Base-by-base conservation (phyloP, 2,797 vertebrate genomes). In the Echiichthys vipera region DNA sequence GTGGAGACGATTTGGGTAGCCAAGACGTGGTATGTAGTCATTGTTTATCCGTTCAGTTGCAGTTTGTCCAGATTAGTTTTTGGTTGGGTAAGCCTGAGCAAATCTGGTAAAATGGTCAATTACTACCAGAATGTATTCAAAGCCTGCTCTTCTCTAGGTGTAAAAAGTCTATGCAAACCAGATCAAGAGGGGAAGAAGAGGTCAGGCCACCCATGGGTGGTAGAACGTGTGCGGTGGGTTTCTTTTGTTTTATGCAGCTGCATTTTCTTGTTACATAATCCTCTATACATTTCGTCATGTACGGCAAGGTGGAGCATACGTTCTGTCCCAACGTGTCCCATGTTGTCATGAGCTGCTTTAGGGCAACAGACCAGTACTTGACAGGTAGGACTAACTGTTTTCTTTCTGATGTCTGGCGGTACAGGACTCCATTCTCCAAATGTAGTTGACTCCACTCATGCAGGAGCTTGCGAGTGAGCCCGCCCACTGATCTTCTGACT, bases 391-490 rank as follows among this genome's bases (percentile, higher is more conserved):
- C 46, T 7, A 71, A 3, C 29, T 70, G 46, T 24, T 36, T 34
- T 34, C 13, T 39, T 5, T 25, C 54, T 29, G 49, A 1, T 30
- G 49, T 51, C 3, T 13, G 7, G 3, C 49, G 49, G 14, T 51
- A 51, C 27, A 51, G 27, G 15, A 51, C 11, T 9, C 27, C 49
- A 29, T 53, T 13, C 45, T 47, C 22, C 10, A 47, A 17, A 3
- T 51, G 49, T 53, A 53, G 18, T 29, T n/a, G 54, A 36, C 4
- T 39, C 54, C 54, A 57, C 36, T 57, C 54, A 39, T 39, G 54
- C 5, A 57, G 20, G 12, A 57, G 32, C 36, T 57, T 57, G 13
- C 54, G 1, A 18, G 54, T 5, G 36, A 39, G 9, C 34, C 54
- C 22, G 15, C 7, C 7, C 34, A 39, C 34, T 39, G 54, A 24